Base-by-base conservation (phyloP, 1,140 invertebrate species). In the Trichonephila clavipes region DNA sequence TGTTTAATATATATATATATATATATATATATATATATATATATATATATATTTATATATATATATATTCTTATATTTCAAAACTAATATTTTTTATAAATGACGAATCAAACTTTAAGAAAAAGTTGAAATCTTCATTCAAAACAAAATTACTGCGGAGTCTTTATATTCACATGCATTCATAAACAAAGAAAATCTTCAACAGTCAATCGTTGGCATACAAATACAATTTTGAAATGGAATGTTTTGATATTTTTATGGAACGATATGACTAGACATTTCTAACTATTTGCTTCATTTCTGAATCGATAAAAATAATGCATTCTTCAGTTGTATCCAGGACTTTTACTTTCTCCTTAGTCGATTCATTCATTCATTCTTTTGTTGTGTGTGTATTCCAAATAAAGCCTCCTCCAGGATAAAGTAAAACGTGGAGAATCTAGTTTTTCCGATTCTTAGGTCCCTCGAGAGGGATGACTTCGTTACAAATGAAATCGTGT, bases 401-500 rank as follows among this genome's bases (percentile, higher is more conserved):
- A 77, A 28, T 77, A 40, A 77, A 34, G 28, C 24, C 14, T 28
- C 69, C 16, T 77, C 18, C 24, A 34, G 69, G 6, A 77, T n/a
- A 77, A 28, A 77, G 28, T 7, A 77, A 77, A 77, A 40, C 28
- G 5, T 14, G 28, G 16, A 40, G 58, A 83, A 83, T 83, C 81
- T 44, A 83, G 19, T 83, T 83, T 83, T 51, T 18, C 51, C 81
- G 6, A 34, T 19, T 16, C 61, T 21, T 62, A 21, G 8, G n/a
- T 83, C 81, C 44, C 81, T n/a, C 4, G 21, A 83, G 81, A 59
- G 51, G 40, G 51, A 24, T 83, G 81, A 83, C n/a, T 83, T 83
- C 81, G 81, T 83, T 83, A 83, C 81, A 83, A 59, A 83, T 59
- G 81, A 83, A 83, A 83, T 83, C 81, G 40, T 59, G 81, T 83